These are phyloP conservation scores for Hermaeophaga mercurialis DNA, from an alignment of 2,888 invertebrate species.

Conservation along the genomic window DNA sequence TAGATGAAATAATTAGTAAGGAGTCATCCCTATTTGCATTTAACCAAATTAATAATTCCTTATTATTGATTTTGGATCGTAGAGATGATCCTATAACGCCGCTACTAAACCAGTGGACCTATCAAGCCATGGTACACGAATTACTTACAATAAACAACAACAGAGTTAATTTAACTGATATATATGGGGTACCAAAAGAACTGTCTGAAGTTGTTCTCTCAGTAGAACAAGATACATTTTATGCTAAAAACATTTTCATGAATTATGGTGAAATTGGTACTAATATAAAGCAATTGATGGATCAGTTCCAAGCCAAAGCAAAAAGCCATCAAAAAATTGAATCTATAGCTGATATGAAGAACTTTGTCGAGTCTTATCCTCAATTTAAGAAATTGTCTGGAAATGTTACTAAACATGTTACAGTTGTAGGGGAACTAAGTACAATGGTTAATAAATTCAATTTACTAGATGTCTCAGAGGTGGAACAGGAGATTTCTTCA, in stretches of 20 bases:
- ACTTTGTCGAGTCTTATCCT: slow-evolving; percentile 96
- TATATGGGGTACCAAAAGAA: slow-evolving; percentile 62
- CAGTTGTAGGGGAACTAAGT: slow-evolving; percentile 94
- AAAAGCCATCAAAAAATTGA: slow-evolving; percentile 97
- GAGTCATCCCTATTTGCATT: slow-evolving; percentile 89
- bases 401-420: slow-evolving; percentile 97
- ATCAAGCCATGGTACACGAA: slow-evolving; percentile 99
- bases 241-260: slow-evolving; percentile 89
- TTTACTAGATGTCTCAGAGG: slow-evolving; percentile 88
- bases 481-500: slow-evolving; percentile 92
- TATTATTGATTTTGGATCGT: slow-evolving; percentile 89
- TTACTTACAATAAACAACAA: slow-evolving; percentile 91
- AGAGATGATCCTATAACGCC: slow-evolving; percentile 96
- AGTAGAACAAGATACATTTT: slow-evolving; percentile 96
- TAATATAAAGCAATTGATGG: slow-evolving; percentile 95
- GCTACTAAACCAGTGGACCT: slow-evolving; percentile 96
- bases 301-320: slow-evolving; percentile 88
- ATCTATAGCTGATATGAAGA: slow-evolving; percentile 98
- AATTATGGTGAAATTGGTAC: slow-evolving; percentile 99
- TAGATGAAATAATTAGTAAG: slow-evolving; percentile 83
- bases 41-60: slow-evolving; percentile 75
- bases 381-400: slow-evolving; percentile 97
- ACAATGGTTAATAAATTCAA: slow-evolving; percentile 76
- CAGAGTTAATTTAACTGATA: slow-evolving; percentile 85
- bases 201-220: slow-evolving; percentile 78